Percentiles rank a stretch among this genome's conserved stretches.
Conservation (phyloP, 2,888 invertebrate genomes). For the Andrena fulva region DNA sequence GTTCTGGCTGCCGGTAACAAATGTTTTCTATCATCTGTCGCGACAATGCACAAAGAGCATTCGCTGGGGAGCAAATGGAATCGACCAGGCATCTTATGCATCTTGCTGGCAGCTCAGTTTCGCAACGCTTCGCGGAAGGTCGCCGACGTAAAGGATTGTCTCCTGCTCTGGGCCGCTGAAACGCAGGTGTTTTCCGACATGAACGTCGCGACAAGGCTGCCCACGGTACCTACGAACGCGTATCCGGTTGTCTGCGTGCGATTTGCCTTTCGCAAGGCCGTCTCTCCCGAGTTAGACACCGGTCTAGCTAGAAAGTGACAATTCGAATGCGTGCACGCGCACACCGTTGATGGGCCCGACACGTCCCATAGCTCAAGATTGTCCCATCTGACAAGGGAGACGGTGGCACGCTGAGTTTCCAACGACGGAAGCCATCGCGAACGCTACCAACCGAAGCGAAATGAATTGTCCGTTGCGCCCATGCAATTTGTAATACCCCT, state of each 20-base stretch:
- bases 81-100: conserved; percentile 30
- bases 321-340: conserved; percentile 11
- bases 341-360: conserved; percentile 3
- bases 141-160: conserved; percentile 60
- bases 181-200: conserved; percentile 65
- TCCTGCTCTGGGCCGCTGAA: conserved; percentile 51
- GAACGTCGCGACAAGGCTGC: conserved; percentile 58
- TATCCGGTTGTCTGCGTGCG: conserved; percentile 52
- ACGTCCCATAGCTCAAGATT: neutral
- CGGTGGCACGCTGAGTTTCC: neutral
- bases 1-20: neutral
- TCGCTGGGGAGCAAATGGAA: conserved; percentile 3
- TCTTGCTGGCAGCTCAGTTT: conserved; percentile 40
- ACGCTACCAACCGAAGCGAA: neutral
- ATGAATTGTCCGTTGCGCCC: neutral
- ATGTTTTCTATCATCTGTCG: neutral
- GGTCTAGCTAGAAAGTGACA: conserved; percentile 42
- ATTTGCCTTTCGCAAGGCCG: conserved; percentile 68
- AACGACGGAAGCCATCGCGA: neutral
- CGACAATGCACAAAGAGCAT: conserved; percentile 10
- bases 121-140: conserved; percentile 63
- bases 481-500: neutral
- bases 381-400: conserved; percentile 11
- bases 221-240: conserved; percentile 43
- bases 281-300: conserved; percentile 29